Evolutionary conservation across 1,140 invertebrate species (phyloP), one percentile per base, ranked within the genome.

Genomic region (Cyclargus thomasi): DNA sequence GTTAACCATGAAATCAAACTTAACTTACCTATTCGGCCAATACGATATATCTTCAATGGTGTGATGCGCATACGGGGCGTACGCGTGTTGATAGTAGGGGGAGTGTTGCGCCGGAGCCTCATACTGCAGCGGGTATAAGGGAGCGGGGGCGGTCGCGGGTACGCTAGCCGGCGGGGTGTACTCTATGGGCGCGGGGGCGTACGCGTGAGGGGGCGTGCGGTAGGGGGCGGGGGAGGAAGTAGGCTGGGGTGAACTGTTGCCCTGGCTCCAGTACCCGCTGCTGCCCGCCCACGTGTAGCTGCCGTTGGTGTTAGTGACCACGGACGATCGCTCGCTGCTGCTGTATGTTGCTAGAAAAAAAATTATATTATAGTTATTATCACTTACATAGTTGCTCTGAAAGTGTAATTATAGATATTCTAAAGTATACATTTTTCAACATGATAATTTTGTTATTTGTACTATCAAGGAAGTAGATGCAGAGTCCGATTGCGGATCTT

Each of bases 281-380:
- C 82, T 83, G 21, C 86, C 79, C 0, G 83, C 76, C 85, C 87
- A 90, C 0, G 85, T 88, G 72, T 88, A 90, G 65, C 83, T 86
- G 21, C 84, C 73, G 55, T 81, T 82, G 57, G 81, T 80, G 68
- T 90, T 90, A 4, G 87, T 73, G 3, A 83, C 74, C 10, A 75
- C 75, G 22, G 79, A 77, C 14, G 88, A 80, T 11, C 90, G 79
- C 67, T 91, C 90, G 1, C 82, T 72, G 35, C 80, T 90, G 64
- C 83, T 87, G 68, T 91, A 91, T 0, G 88, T 81, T 62, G 84
- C 81, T 90, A 75, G 35, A 72, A 79, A 66, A 29, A 29, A 5
- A 29, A 8, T 29, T 47, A 10, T 39, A n/a, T 64, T 39, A 36
- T 63, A 62, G 8, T 47, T 17, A 29, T 29, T 29, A 29, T 5